phyloP scores from a whole-genome alignment of 2,113 vertebrate genomes.

The Datnioides undecimradiatus region DNA sequence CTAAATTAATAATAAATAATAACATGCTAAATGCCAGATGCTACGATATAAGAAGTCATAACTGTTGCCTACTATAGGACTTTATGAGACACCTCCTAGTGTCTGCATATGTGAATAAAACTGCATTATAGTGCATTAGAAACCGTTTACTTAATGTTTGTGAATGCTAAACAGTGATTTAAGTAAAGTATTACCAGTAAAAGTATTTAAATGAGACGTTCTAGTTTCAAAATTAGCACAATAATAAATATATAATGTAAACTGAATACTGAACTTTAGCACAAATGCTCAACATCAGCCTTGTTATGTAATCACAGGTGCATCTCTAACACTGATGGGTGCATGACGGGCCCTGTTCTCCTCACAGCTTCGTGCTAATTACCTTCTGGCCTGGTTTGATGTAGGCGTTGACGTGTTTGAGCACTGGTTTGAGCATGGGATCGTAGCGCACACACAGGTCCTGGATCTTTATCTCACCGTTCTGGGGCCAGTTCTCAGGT shows the following conservation, averaged over 20 bases:
- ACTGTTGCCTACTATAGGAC: too few species aligned
- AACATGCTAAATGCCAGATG: too few species aligned
- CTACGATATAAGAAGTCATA: too few species aligned
- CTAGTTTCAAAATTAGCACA: too few species aligned
- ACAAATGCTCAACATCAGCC: neutral
- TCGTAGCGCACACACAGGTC: constrained; percentile 96
- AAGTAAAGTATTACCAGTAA: neutral
- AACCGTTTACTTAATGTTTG: neutral
- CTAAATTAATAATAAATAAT: too few species aligned
- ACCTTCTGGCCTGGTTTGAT: constrained; percentile 98
- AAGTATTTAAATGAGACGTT: neutral
- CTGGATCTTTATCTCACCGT: constrained; percentile 96
- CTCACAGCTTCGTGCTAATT: constrained; percentile 25
- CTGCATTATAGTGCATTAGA: neutral
- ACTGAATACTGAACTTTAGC: too few species aligned
- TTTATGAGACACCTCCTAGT: too few species aligned
- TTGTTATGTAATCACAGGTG: neutral
- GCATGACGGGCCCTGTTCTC: too few species aligned
- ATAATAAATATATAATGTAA: too few species aligned
- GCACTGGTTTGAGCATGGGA: constrained; percentile 93
- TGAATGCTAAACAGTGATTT: neutral
- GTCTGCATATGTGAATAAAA: too few species aligned
- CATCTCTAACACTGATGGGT: too few species aligned
- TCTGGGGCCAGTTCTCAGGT: constrained; percentile 94
- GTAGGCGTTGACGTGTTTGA: constrained; percentile 95